A percentile compares a stretch with the other conserved stretches of the same genome.
These are phyloP conservation scores for Rhea americana DNA, from an alignment of 2,113 vertebrate genomes.

Conservation along the genomic window DNA sequence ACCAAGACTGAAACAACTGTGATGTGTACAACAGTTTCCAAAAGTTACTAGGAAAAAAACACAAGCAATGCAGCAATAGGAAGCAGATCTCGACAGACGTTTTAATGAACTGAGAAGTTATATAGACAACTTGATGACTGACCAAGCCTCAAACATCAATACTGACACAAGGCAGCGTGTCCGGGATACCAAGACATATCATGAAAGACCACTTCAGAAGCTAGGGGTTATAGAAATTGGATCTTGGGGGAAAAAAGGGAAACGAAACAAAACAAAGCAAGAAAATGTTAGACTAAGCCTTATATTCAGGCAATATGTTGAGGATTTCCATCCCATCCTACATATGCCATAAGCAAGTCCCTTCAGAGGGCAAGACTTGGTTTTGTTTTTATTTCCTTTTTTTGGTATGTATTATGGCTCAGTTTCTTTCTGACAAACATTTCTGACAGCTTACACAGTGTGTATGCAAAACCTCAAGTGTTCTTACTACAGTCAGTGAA, in stretches of 20 bases:
- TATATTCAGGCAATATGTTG: neutral
- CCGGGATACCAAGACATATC: neutral
- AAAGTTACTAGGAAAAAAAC: neutral
- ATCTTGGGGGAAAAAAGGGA: neutral
- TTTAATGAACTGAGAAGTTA: neutral
- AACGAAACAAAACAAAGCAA: fast-evolving
- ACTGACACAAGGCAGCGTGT: neutral
- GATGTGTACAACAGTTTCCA: neutral
- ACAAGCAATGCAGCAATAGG: neutral
- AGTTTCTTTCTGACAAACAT: neutral
- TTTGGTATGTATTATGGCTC: neutral
- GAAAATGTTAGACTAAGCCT: neutral
- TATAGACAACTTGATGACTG: neutral
- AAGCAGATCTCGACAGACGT: neutral
- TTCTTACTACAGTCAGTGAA: neutral
- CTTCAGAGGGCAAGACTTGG: neutral
- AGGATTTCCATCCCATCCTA: neutral
- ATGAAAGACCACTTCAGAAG: neutral
- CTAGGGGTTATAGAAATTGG: neutral
- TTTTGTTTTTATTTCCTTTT: neutral
- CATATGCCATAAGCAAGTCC: neutral
- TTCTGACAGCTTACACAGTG: neutral
- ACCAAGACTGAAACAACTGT: neutral
- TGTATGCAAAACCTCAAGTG: neutral
- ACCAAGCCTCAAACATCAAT: neutral